Evolutionary conservation across 1,140 invertebrate species (phyloP).

Genomic region (Drosophila bipectinata): DNA sequence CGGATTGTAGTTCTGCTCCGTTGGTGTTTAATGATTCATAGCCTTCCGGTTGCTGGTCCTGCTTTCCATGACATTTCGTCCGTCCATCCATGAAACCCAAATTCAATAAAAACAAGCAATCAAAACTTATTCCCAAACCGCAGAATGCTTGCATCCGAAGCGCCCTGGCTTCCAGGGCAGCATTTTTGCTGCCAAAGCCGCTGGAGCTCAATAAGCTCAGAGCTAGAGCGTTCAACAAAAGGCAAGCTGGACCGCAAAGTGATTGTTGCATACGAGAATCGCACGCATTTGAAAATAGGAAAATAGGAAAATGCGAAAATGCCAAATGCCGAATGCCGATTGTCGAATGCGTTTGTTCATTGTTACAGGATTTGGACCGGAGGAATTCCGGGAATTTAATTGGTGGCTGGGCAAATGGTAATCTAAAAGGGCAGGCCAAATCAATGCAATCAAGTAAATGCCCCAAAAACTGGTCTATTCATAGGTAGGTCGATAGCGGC

Average conservation of each 20-base stretch:
- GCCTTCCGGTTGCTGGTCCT: too few species aligned
- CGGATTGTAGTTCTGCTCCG: not conserved
- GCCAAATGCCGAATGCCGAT: slow-evolving; percentile 38
- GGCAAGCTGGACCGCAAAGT: slow-evolving; percentile 36
- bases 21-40: too few species aligned
- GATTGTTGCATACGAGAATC: slow-evolving; percentile 46
- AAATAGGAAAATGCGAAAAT: slow-evolving; percentile 43
- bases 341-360: slow-evolving; percentile 35
- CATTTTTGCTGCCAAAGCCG: slow-evolving; percentile 5
- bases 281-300: slow-evolving; percentile 37
- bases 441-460: slow-evolving; percentile 72
- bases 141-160: slow-evolving; percentile 20
- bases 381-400: slow-evolving; percentile 41
- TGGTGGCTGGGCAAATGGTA: slow-evolving; percentile 13
- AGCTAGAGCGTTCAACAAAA: slow-evolving; percentile 33
- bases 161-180: slow-evolving; percentile 5
- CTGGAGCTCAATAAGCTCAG: slow-evolving; percentile 9
- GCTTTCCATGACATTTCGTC: too few species aligned
- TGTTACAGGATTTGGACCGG: slow-evolving; percentile 1
- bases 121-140: slow-evolving; percentile 33
- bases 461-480: slow-evolving; percentile 43
- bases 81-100: not conserved
- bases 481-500: not conserved
- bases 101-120: slow-evolving; percentile 16
- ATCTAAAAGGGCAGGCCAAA: slow-evolving; percentile 6